Base-by-base conservation (phyloP, 2,797 vertebrate species). In the Cheirogaleus major region DNA sequence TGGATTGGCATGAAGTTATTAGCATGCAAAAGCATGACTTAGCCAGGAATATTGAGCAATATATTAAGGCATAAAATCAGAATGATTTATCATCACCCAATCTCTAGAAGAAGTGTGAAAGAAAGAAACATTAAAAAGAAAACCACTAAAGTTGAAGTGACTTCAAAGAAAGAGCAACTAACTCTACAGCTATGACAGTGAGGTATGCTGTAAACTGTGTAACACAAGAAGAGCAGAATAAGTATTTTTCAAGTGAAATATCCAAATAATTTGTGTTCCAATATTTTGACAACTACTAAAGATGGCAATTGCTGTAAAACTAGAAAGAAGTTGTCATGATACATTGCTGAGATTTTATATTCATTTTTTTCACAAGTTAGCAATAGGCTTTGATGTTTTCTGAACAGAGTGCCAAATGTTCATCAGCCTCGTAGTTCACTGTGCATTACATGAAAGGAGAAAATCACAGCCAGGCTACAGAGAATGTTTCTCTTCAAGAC, bases 371-470 rank as follows among this genome's bases (percentile, higher is more conserved):
- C 67, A 78, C 20, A 95, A 95, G 81, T 88, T 50, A 76, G 5
- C 95, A 97, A 95, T 67, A 4, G 2, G 69, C 93, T 30, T 95
- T 88, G 6, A 52, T 91, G 89, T 89, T 96, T 96, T 85, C 52
- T 0, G 75, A 93, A 70, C 15, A 95, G 92, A 97, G 30, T 80
- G 23, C 12, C 89, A 94, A 96, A 0, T 5, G 55, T 65, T 93
- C 81, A 78, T 69, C 18, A 50, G 2, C 10, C 35, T 45, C 38
- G 3, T 35, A 70, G 5, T 70, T 41, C 17, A 14, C 41, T 12
- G 61, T 17, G 13, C 0, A 0, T 80, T 78, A 35, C 15, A 30
- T 38, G 43, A 48, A 84, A 11, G 1, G 35, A 32, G 22, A 35
- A 38, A 76, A n/a, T 52, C 2, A 45, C 72, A 35, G 5, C 14